phyloP scores from a whole-genome alignment of 1,140 invertebrate genomes.

The Monomorium pharaonis region DNA sequence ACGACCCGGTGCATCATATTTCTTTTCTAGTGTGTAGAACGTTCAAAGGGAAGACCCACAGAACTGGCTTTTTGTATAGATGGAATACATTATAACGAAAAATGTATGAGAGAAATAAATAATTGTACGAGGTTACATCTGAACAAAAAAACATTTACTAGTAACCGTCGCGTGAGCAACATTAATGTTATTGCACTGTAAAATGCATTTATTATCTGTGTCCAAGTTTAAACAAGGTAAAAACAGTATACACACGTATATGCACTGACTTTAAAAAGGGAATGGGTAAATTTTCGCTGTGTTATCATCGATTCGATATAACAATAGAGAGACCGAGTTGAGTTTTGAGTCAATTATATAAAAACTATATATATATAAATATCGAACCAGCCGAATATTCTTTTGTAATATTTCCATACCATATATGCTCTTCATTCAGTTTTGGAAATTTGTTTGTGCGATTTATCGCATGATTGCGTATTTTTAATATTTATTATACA shows the following conservation, averaged over 20 bases:
- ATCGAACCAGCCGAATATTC: neutral
- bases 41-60: neutral
- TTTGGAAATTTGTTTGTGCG: neutral
- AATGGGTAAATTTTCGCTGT: neutral
- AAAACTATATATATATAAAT: neutral
- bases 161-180: neutral
- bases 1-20: neutral
- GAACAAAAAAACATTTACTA: neutral
- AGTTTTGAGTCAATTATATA: neutral
- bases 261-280: neutral
- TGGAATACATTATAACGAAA: neutral
- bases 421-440: neutral
- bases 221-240: constrained; percentile 18
- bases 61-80: neutral
- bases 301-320: neutral
- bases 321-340: neutral
- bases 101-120: neutral
- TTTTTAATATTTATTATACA: neutral
- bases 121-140: neutral
- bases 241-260: neutral
- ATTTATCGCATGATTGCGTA: neutral
- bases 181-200: neutral
- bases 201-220: neutral
- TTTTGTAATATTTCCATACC: neutral
- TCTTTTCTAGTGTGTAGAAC: neutral